Evolutionary conservation across 2,797 vertebrate genomes (phyloP).

Genomic region (Momotus momota): DNA sequence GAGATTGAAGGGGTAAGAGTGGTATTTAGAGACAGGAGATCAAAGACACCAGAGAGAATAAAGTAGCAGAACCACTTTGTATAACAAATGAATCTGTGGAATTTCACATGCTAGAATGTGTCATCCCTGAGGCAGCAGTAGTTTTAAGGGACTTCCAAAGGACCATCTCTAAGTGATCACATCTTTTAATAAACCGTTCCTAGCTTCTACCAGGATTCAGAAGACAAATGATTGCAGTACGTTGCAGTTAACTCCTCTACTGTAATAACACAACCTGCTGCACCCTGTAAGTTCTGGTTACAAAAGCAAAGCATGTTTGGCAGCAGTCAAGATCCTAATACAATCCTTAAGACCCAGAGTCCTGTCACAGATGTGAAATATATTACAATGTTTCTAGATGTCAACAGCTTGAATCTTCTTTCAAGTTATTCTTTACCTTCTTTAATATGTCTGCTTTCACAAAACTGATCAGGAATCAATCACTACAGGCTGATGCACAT

Average conservation of each 20-base stretch:
- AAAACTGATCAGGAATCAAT: not conserved
- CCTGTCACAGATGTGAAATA: not conserved
- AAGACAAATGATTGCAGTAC: not conserved
- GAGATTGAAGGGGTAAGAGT: not conserved
- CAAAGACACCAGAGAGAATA: not conserved
- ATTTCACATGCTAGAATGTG: not conserved
- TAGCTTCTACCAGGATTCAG: not conserved
- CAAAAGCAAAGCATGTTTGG: not conserved
- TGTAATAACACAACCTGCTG: not conserved
- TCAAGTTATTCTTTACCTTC: not conserved
- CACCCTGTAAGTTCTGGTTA: not conserved
- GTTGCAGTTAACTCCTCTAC: not conserved
- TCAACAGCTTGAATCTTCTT: not conserved
- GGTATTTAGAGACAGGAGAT: not conserved
- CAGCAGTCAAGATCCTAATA: not conserved
- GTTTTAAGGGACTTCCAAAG: not conserved
- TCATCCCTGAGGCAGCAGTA: not conserved
- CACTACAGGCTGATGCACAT: accelerated
- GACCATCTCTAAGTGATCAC: not conserved
- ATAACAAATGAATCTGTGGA: not conserved
- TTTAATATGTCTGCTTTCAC: not conserved
- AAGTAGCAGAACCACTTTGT: not conserved
- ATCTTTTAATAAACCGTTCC: not conserved
- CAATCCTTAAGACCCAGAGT: not conserved
- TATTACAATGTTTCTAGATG: not conserved